These are phyloP conservation scores for Podarcis raffonei DNA, from an alignment of 2,113 vertebrate genomes.

Conservation along the genomic window DNA sequence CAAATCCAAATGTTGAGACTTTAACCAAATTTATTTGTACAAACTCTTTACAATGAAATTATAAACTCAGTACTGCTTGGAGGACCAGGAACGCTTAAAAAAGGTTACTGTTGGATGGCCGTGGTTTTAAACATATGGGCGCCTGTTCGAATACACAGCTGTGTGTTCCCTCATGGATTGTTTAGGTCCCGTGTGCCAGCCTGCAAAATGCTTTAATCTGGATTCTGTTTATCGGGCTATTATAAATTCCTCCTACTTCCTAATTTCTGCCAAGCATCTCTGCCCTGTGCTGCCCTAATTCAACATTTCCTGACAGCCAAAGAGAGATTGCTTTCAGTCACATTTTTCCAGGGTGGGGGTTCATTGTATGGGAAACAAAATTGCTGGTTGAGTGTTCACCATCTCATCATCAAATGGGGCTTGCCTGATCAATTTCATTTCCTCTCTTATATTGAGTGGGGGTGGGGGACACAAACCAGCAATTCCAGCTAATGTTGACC, in stretches of 20 bases:
- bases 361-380: not conserved
- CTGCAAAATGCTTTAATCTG: constrained; percentile 47
- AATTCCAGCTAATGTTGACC: not conserved
- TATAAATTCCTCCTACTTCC: constrained; percentile 48
- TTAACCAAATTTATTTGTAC: not conserved
- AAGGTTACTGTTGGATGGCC: constrained; percentile 25
- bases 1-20: not conserved
- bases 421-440: not conserved
- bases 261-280: constrained; percentile 11
- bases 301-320: constrained; percentile 26
- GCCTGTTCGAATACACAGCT: constrained; percentile 31
- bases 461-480: not conserved
- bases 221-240: constrained; percentile 34
- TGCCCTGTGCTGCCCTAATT: constrained; percentile 39
- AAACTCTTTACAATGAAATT: not conserved
- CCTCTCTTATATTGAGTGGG: constrained; percentile 36
- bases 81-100: constrained; percentile 42
- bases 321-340: constrained; percentile 28
- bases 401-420: not conserved
- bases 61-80: constrained; percentile 49
- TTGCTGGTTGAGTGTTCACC: not conserved
- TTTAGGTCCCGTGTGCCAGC: constrained; percentile 56
- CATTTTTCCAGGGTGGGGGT: not conserved
- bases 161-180: constrained; percentile 41
- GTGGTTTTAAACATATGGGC: constrained; percentile 57